Percentiles rank a stretch among this genome's conserved stretches.
Evolutionary conservation across 2,797 vertebrate species (phyloP).

Genomic region (Macroramphosus scolopax): DNA sequence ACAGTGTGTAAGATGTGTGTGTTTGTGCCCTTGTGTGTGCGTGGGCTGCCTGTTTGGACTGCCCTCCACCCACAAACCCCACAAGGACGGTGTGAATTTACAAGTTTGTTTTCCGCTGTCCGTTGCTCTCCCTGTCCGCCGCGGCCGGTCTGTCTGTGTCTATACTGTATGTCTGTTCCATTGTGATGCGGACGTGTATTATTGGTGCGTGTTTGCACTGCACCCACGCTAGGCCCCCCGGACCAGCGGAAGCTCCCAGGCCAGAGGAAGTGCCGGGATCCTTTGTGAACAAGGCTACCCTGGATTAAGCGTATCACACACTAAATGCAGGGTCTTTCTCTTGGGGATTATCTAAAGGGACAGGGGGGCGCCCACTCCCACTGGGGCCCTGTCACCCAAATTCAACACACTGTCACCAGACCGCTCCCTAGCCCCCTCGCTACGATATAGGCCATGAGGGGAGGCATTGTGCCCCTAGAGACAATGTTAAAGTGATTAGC

Average conservation of each 20-base stretch:
- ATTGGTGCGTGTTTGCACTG: slow-evolving; percentile 62
- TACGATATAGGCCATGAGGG: slow-evolving; percentile 49
- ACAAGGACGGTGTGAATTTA: slow-evolving; percentile 42
- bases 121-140: slow-evolving; percentile 22
- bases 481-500: slow-evolving; percentile 70
- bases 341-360: slow-evolving; percentile 73
- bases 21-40: slow-evolving; percentile 21
- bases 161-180: slow-evolving; percentile 25
- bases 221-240: slow-evolving; percentile 52
- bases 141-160: slow-evolving; percentile 7
- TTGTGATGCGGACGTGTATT: slow-evolving; percentile 47
- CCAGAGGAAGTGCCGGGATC: slow-evolving; percentile 70
- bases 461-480: slow-evolving; percentile 52
- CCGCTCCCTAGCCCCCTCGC: slow-evolving; percentile 37
- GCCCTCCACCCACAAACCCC: slow-evolving; percentile 30
- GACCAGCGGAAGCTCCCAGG: slow-evolving; percentile 73
- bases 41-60: slow-evolving; percentile 56
- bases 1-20: slow-evolving; percentile 24
- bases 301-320: slow-evolving; percentile 75
- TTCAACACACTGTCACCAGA: slow-evolving; percentile 67
- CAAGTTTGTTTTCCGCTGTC: slow-evolving; percentile 36
- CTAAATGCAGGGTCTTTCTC: slow-evolving; percentile 76
- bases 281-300: slow-evolving; percentile 71
- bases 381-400: slow-evolving; percentile 75
- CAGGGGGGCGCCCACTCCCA: slow-evolving; percentile 50